Evolutionary conservation across 2,113 vertebrate genomes (phyloP).

Genomic region (Daboia siamensis): DNA sequence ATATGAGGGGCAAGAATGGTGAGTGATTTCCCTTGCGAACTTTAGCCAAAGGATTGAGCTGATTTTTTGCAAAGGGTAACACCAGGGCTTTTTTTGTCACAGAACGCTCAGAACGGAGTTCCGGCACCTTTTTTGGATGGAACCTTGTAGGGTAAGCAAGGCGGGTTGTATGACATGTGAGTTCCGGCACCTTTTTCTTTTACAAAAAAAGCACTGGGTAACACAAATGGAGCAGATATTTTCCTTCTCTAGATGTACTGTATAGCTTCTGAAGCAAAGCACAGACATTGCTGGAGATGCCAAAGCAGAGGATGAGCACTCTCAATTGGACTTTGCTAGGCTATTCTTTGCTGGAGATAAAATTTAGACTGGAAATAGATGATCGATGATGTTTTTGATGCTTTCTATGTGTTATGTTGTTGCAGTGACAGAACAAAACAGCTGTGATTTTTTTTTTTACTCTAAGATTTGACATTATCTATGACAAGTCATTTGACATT

Average conservation of each 20-base stretch:
- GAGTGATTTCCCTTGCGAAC: neutral
- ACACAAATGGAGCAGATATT: neutral
- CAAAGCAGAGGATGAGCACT: neutral
- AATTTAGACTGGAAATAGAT: constrained; percentile 15
- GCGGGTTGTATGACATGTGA: no score
- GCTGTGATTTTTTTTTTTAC: neutral
- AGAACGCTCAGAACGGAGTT: no score
- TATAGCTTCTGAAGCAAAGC: constrained; percentile 8
- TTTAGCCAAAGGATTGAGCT: neutral
- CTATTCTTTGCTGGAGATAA: neutral
- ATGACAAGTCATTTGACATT: constrained; percentile 18
- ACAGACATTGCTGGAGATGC: neutral
- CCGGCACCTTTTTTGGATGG: no score
- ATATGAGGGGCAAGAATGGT: neutral
- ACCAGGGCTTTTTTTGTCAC: no score
- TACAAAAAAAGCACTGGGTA: no score
- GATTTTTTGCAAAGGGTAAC: neutral
- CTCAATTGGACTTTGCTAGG: neutral
- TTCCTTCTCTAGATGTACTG: neutral
- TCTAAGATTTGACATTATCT: constrained; percentile 27
- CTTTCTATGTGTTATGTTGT: neutral
- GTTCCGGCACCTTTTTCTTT: no score
- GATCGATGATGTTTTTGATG: neutral
- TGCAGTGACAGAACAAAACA: constrained; percentile 5
- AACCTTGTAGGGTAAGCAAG: no score